These are phyloP conservation scores for Drosophila triauraria DNA, from an alignment of 1,140 invertebrate genomes.

Conservation along the genomic window DNA sequence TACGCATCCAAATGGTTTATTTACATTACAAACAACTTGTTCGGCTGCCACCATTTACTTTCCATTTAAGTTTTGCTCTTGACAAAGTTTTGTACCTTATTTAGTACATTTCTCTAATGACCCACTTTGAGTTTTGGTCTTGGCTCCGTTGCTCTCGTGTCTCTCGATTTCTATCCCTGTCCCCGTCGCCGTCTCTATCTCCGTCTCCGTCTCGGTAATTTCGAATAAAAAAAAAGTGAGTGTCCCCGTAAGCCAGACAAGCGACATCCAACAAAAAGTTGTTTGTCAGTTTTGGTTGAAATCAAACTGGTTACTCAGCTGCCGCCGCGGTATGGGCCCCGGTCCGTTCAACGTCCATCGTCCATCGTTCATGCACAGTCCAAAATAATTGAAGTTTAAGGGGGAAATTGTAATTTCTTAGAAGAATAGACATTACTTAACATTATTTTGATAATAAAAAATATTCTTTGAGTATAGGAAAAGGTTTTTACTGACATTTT, in stretches of 20 bases:
- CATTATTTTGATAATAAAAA: too few species aligned
- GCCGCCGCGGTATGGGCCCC: slow-evolving; percentile 28
- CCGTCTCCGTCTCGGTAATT: slow-evolving; percentile 29
- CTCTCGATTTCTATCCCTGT: slow-evolving; percentile 17
- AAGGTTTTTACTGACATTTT: too few species aligned
- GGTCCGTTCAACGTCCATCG: slow-evolving; percentile 16
- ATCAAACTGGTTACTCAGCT: slow-evolving; percentile 80
- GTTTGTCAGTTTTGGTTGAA: slow-evolving; percentile 81
- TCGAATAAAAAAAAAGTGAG: slow-evolving; percentile 64
- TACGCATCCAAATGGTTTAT: slow-evolving; percentile 80
- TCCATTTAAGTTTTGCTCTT: slow-evolving; percentile 78
- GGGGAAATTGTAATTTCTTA: background rate
- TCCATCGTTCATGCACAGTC: slow-evolving; percentile 12
- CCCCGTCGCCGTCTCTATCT: slow-evolving; percentile 8
- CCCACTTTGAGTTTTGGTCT: slow-evolving; percentile 81
- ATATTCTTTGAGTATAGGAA: too few species aligned
- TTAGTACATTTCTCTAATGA: slow-evolving; percentile 84
- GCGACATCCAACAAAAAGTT: slow-evolving; percentile 68
- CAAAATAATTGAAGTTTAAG: slow-evolving; percentile 8
- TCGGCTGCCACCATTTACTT: slow-evolving; percentile 68
- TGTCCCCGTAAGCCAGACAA: slow-evolving; percentile 77
- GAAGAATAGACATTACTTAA: background rate
- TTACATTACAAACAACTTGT: slow-evolving; percentile 77
- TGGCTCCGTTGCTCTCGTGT: slow-evolving; percentile 20
- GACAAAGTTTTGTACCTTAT: slow-evolving; percentile 83